Conservation (phyloP, 2,113 vertebrate species). For the Gymnocephalus cernua region DNA sequence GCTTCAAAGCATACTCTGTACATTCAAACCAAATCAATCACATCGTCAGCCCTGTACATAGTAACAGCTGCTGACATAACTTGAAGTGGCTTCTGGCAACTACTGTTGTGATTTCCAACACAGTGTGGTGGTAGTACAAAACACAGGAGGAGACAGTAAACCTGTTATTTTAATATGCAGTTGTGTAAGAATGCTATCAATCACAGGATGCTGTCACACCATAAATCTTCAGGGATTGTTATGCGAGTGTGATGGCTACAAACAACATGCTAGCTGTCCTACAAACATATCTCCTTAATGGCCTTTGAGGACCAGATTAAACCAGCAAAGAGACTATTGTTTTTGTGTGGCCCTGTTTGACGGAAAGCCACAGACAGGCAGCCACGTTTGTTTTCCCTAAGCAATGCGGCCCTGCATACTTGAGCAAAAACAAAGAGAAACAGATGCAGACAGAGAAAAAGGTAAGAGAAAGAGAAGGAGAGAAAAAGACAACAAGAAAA, state of each 20-base stretch:
- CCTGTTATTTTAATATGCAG: conserved; percentile 37
- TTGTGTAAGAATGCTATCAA: conserved; percentile 27
- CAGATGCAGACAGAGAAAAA: neutral
- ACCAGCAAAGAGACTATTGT: neutral
- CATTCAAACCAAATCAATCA: conserved; percentile 58
- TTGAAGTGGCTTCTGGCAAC: conserved; percentile 30
- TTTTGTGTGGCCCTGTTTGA: conserved; percentile 40
- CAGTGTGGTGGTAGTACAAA: conserved; percentile 6
- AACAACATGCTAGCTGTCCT: conserved; percentile 7
- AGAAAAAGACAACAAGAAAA: neutral
- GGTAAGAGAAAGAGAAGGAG: neutral
- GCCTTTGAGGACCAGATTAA: conserved; percentile 23
- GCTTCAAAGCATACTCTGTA: conserved; percentile 32
- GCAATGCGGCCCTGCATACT: conserved; percentile 2
- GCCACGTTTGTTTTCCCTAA: conserved; percentile 52
- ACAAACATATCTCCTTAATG: neutral
- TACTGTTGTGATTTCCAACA: conserved; percentile 24
- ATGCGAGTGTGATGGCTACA: conserved; percentile 9
- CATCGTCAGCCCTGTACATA: conserved; percentile 10
- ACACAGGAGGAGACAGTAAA: conserved; percentile 31
- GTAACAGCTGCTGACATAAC: conserved; percentile 54
- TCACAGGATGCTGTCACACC: conserved; percentile 43
- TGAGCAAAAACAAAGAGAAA: conserved; percentile 23
- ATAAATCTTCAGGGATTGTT: conserved; percentile 32
- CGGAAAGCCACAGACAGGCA: conserved; percentile 22